phyloP scores from a whole-genome alignment of 2,797 vertebrate genomes.

The Squalus acanthias region DNA sequence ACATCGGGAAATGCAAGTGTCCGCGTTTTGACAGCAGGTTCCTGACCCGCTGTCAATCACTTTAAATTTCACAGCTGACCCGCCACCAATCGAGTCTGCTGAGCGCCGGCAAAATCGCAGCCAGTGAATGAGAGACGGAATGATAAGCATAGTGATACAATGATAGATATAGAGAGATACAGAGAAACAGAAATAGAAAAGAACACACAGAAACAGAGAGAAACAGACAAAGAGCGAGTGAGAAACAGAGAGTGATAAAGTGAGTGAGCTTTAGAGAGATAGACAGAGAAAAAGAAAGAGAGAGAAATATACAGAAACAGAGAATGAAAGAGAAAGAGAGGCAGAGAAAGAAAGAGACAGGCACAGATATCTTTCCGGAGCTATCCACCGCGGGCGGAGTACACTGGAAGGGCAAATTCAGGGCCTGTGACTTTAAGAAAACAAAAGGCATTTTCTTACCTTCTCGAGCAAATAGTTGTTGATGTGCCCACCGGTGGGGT shows the following conservation, averaged over 20 bases:
- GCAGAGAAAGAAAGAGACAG: background rate
- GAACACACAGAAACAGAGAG: background rate
- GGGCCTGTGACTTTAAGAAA: background rate
- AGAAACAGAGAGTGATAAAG: background rate
- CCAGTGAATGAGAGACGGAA: background rate
- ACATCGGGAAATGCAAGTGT: no score
- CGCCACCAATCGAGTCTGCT: no score
- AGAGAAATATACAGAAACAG: no score
- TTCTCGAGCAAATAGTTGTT: constrained; percentile 94
- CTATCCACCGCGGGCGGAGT: background rate
- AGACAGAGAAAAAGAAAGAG: background rate
- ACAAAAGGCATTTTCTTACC: constrained; percentile 53
- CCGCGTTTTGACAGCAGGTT: no score
- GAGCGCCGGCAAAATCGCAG: no score
- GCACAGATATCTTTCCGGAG: background rate
- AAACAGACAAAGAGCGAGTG: background rate
- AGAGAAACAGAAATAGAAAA: background rate
- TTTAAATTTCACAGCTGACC: no score
- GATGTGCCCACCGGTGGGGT: constrained; percentile 84
- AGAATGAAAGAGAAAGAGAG: background rate
- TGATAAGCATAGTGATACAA: background rate
- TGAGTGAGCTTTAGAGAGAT: background rate
- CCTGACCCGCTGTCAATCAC: no score
- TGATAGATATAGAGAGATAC: background rate
- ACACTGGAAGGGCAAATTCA: constrained; percentile 37